A percentile compares a stretch with the other conserved stretches of the same genome.
phyloP scores from a whole-genome alignment of 1,140 invertebrate genomes.

The Acromyrmex heyeri region DNA sequence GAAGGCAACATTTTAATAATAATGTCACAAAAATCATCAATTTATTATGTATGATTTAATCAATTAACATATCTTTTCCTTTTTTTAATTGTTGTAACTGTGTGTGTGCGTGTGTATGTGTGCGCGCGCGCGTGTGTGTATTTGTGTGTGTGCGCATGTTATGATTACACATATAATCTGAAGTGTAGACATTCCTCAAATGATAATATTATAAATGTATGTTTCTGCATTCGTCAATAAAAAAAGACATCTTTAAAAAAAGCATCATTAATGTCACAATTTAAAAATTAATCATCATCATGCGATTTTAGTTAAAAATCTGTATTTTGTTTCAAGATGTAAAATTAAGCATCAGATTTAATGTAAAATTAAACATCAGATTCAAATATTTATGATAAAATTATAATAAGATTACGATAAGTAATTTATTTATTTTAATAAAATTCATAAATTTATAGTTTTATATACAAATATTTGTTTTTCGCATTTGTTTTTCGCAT shows the following conservation, averaged over 20 bases:
- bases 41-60: background rate
- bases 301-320: background rate
- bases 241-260: background rate
- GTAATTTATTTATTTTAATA: no score
- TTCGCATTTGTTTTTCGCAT: no score
- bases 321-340: background rate
- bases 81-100: background rate
- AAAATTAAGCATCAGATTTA: no score
- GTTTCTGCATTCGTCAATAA: background rate
- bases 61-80: background rate
- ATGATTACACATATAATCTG: background rate
- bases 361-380: no score
- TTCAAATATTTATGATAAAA: no score
- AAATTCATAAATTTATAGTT: no score
- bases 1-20: background rate
- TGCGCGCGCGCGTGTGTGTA: no score
- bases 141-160: no score
- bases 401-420: no score
- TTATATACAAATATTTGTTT: no score
- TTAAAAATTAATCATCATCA: conserved; percentile 1
- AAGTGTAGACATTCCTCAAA: background rate
- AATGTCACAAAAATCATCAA: background rate
- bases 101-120: no score
- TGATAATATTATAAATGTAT: background rate
- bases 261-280: background rate